Evolutionary conservation across 2,888 invertebrate genomes (phyloP), one percentile per base, ranked within the genome.

Genomic region (Euplexia lucipara): DNA sequence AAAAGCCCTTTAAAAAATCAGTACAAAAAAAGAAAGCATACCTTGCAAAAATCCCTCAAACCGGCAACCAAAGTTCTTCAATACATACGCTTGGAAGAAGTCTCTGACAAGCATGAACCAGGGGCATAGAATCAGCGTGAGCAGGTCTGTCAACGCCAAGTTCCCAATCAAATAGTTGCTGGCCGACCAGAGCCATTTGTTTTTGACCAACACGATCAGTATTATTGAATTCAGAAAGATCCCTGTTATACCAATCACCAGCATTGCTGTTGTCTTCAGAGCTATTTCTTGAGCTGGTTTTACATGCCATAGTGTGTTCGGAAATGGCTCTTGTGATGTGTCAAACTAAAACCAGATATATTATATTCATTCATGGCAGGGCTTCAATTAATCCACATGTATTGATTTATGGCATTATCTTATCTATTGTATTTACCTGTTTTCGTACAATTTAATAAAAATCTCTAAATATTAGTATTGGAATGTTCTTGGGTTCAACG

Each of bases 1-100:
- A 26, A 26, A 26, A 26, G 26, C 26, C 26, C 26, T 2, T 26
- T 3, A 5, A 26, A 5, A 26, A 3, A 26, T 5, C 26, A 26
- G 26, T 5, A 26, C 26, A 2, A 26, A 26, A 26, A 26, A 26
- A 2, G 26, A 26, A n/a, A 22, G 61, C 58, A 63, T 61, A 97
- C 97, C 96, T 93, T 98, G 97, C 37, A 97, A 85, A 81, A 97
- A 97, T 1, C 97, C 98, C 89, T 98, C 98, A 79, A 97, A 95
- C 77, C 96, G 96, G 87, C 98, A 98, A 9, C 98, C 97, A 61
- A 97, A 95, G 12, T 94, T 92, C 18, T 97, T 97, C 64, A 98
- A 90, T 73, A 97, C 95, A 88, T 97, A 98, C 81, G 97, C 97
- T 91, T 98, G 98, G 83, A 96, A 97, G 82, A 98, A 96, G 86